Base-by-base conservation (phyloP, 2,113 vertebrate species). In the Otis tarda region DNA sequence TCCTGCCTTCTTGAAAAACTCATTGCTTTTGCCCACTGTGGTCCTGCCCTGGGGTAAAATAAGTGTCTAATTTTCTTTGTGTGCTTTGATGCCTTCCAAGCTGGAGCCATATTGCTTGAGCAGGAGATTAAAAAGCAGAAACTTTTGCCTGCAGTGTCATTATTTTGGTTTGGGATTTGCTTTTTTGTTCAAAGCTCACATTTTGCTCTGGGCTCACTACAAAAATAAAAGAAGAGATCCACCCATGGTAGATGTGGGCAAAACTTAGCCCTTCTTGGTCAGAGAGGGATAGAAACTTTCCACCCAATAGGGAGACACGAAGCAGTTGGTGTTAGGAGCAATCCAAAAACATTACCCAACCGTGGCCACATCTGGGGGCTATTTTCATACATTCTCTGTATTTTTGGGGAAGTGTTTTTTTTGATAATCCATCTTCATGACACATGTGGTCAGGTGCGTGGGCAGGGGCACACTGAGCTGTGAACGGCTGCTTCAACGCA, bases 161-260 rank as follows among this genome's bases (percentile, higher is more conserved):
- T 93, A 92, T 61, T 96, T 93, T 94, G 89, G 91, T 93, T 82
- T 91, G 89, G 95, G 61, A 91, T 91, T 87, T 90, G 67, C 28
- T 83, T 83, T 87, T 85, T 93, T 91, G 77, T 73, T 96, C 94
- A 93, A 95, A 93, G 95, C 73, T 96, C 49, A 12, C 50, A 94
- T 96, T 96, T 94, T 93, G 91, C 89, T 87, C 45, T 67, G 69
- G 83, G 80, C 69, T 96, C 31, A 50, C 91, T 94, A 92, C 67
- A 96, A 96, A 96, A 96, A 91, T 91, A 95, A 96, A 91, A 94
- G 47, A 83, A 68, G 69, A 94, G 94, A 87, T 74, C 91, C 96
- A 92, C 95, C 93, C 95, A 93, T 63, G 86, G 77, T 50, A 92
- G 90, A 95, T 96, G 94, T 95, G 95, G 96, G 90, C 52, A 96